Percentiles rank a stretch among this genome's conserved stretches.
These are phyloP conservation scores for Ciona savignyi DNA, from an alignment of 23 tunicate species.

Conservation along the genomic window DNA sequence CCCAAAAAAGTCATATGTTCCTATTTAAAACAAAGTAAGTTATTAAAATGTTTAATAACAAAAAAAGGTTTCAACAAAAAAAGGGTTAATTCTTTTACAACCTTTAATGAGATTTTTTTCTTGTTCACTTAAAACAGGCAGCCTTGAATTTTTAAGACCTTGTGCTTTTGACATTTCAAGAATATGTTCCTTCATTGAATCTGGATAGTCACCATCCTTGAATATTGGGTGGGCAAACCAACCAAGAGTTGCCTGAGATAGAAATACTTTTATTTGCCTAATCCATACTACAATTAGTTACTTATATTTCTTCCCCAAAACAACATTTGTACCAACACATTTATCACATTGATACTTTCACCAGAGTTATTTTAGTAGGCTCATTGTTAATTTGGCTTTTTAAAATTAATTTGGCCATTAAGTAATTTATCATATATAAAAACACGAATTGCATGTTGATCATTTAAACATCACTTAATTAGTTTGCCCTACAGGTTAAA, in stretches of 20 bases:
- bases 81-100: not conserved
- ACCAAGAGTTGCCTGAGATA: slow-evolving; percentile 53
- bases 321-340: no score
- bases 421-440: no score
- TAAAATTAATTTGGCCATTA: no score
- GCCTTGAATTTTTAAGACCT: slow-evolving; percentile 46
- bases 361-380: no score
- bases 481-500: no score
- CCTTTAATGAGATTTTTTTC: slow-evolving; percentile 79
- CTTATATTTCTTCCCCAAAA: no score
- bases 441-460: no score
- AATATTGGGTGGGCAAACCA: slow-evolving; percentile 92
- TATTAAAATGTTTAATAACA: not conserved
- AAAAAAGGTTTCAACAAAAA: not conserved
- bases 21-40: slow-evolving; percentile 16
- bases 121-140: slow-evolving; percentile 67
- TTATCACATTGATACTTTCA: no score
- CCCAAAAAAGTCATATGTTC: slow-evolving; percentile 76
- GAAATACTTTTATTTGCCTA: not conserved
- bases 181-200: slow-evolving; percentile 39
- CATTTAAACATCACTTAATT: no score
- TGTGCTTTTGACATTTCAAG: slow-evolving; percentile 23
- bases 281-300: no score
- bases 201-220: slow-evolving; percentile 77
- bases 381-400: no score